A percentile compares a stretch with the other conserved stretches of the same genome.
Evolutionary conservation across 2,797 vertebrate genomes (phyloP).

Genomic region (Buceros bicornis): DNA sequence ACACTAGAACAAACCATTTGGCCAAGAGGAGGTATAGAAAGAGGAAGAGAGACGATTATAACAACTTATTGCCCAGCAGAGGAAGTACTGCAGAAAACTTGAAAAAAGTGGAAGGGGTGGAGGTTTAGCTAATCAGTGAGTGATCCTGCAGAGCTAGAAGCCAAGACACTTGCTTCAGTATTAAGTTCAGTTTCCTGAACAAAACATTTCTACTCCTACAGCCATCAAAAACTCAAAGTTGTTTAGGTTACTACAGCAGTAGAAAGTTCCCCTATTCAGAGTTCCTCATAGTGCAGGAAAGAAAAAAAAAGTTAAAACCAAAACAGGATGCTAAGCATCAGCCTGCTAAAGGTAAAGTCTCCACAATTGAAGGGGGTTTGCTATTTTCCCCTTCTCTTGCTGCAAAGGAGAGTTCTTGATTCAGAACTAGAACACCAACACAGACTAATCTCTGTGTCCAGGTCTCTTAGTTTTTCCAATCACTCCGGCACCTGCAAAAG

Average conservation of each 20-base stretch:
- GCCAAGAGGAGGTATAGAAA: conserved; percentile 40
- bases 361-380: neutral
- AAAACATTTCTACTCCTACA: conserved; percentile 59
- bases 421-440: neutral
- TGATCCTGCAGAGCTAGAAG: neutral
- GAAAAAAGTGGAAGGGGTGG: conserved; percentile 44
- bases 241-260: conserved; percentile 60
- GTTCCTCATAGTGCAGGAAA: conserved; percentile 76
- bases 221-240: conserved; percentile 68
- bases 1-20: conserved; percentile 1
- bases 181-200: conserved; percentile 61
- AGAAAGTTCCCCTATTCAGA: conserved; percentile 78
- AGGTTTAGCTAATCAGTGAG: neutral
- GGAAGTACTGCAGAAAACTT: conserved; percentile 60
- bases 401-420: neutral
- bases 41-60: conserved; percentile 34
- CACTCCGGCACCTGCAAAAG: neutral
- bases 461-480: neutral
- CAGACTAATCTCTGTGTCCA: neutral
- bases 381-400: conserved; percentile 3
- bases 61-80: conserved; percentile 31
- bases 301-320: conserved; percentile 40
- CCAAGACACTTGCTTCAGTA: conserved; percentile 33
- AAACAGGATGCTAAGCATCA: conserved; percentile 72
- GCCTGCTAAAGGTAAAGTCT: conserved; percentile 51